Conservation (phyloP, 2,888 invertebrate genomes). For the Meiosimyza decipiens region DNA sequence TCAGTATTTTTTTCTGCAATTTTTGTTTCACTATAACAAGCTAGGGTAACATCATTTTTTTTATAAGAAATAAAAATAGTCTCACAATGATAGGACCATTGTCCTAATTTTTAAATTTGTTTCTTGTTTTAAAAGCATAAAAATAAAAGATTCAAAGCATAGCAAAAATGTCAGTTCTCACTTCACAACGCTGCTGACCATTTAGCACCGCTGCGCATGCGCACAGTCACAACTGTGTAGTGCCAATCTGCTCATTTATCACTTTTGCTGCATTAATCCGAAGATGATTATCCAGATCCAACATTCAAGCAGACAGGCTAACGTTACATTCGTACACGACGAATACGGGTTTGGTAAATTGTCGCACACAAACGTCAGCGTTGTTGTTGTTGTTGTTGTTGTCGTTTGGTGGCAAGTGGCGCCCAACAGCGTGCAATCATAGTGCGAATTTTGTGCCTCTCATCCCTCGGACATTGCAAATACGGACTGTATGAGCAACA, state of each 20-base stretch:
- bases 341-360: constrained; percentile 9
- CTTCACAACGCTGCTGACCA: background rate
- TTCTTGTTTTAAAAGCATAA: no score
- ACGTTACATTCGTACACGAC: constrained; percentile 2
- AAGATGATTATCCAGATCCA: no score
- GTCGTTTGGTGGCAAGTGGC: constrained; percentile 29
- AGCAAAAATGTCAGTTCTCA: constrained; percentile 4
- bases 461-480: no score
- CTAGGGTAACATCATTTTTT: no score
- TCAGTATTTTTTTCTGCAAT: background rate
- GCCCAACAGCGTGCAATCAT: no score
- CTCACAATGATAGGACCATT: no score
- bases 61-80: no score
- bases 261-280: no score
- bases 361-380: constrained; percentile 35
- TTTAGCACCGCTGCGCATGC: background rate
- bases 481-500: background rate
- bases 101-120: no score
- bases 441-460: no score
- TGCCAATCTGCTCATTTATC: background rate
- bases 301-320: constrained; percentile 4
- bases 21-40: background rate
- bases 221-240: background rate
- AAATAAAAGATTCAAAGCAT: background rate
- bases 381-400: constrained; percentile 27